Conservation (phyloP, 2,888 invertebrate genomes). For the Xanthorhoe spadicearia region DNA sequence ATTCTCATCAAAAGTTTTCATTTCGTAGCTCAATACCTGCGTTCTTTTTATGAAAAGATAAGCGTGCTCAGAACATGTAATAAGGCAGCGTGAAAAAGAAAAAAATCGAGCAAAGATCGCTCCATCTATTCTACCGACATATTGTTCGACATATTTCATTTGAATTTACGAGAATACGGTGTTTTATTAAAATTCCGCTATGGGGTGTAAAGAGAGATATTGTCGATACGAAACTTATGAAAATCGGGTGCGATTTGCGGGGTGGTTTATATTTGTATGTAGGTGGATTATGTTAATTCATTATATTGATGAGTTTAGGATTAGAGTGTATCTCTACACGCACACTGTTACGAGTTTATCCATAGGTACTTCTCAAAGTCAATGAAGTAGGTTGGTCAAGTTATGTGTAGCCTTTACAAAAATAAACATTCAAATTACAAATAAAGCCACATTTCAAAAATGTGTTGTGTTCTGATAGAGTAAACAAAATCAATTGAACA, state of each 20-base stretch:
- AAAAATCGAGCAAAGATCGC: conserved; percentile 28
- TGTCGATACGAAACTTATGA: conserved; percentile 41
- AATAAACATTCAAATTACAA: too few relatives aligned
- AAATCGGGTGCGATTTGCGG: conserved; percentile 25
- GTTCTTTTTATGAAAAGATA: conserved; percentile 32
- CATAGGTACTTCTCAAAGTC: too few relatives aligned
- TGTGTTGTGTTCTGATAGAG: too few relatives aligned
- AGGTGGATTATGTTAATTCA: conserved; percentile 1
- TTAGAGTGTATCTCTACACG: not conserved
- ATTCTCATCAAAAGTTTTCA: conserved; percentile 27
- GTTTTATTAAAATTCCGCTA: conserved; percentile 66
- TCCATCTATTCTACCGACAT: conserved; percentile 33
- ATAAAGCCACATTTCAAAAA: too few relatives aligned
- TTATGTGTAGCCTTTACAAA: too few relatives aligned
- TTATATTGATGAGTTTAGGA: not conserved
- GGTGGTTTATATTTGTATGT: conserved; percentile 2
- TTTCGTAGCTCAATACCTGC: conserved; percentile 25
- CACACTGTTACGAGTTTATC: not conserved
- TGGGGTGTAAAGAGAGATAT: conserved; percentile 56
- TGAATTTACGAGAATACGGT: conserved; percentile 56
- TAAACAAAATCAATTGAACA: too few relatives aligned
- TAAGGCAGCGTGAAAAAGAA: conserved; percentile 38
- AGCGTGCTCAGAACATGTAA: conserved; percentile 34
- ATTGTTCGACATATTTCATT: conserved; percentile 63
- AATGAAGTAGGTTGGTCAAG: too few relatives aligned